phyloP scores from a whole-genome alignment of 2,888 invertebrate genomes.

The Rhaphigaster nebulosa region DNA sequence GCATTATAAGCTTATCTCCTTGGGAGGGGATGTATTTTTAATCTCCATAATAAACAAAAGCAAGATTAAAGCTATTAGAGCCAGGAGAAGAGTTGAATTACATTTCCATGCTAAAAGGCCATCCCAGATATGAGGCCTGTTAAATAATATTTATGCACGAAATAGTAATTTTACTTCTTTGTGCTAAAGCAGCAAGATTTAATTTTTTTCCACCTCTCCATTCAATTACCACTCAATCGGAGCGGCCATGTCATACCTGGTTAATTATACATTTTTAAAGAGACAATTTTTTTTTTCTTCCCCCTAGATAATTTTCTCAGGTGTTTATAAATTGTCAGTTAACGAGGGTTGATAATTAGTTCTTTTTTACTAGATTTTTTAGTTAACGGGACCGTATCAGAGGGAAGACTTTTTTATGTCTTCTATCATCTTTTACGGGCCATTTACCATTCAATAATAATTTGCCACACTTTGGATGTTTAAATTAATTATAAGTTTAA shows the following conservation, averaged over 20 bases:
- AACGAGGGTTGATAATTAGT: not conserved
- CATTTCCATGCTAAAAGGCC: not conserved
- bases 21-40: not conserved
- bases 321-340: slow-evolving; percentile 1
- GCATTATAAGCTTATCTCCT: slow-evolving; percentile 13
- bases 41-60: slow-evolving; percentile 41
- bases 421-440: not conserved
- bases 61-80: slow-evolving; percentile 22
- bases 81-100: not conserved
- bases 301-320: not conserved
- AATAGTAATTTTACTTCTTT: slow-evolving; percentile 9
- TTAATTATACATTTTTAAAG: not conserved
- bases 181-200: not conserved
- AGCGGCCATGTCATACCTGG: too few species aligned
- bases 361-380: not conserved
- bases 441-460: not conserved
- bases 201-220: not conserved
- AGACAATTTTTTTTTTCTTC: not conserved
- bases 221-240: slow-evolving; percentile 19
- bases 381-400: not conserved
- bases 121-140: not conserved
- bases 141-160: slow-evolving; percentile 4
- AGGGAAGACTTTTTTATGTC: not conserved
- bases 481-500: too few species aligned
- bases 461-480: not conserved